Percentiles rank a stretch among this genome's conserved stretches.
These are phyloP conservation scores for Indicator indicator DNA, from an alignment of 2,113 vertebrate genomes.

Conservation along the genomic window DNA sequence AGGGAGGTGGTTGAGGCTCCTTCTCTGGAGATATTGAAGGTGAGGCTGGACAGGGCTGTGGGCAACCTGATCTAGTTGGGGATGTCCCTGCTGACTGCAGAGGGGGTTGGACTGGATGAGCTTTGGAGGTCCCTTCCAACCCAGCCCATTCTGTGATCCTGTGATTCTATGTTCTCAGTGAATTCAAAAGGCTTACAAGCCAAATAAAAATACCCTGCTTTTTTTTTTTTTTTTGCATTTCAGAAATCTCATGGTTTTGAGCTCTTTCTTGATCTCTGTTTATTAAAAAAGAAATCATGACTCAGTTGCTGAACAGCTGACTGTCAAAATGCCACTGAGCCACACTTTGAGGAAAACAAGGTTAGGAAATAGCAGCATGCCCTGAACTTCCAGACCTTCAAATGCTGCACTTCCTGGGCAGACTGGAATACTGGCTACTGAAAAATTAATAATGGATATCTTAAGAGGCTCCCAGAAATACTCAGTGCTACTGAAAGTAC, in stretches of 20 bases:
- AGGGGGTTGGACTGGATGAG: no score
- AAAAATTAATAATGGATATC: slow-evolving; percentile 32
- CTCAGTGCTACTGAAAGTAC: not conserved
- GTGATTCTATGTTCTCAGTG: not conserved
- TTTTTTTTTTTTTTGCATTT: not conserved
- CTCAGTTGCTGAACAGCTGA: not conserved
- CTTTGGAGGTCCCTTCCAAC: no score
- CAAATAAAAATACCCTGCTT: not conserved
- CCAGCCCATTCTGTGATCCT: no score
- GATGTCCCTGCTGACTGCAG: no score
- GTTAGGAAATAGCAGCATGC: not conserved
- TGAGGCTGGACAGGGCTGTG: no score
- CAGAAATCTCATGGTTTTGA: not conserved
- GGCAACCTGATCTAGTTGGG: no score
- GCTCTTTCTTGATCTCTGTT: not conserved
- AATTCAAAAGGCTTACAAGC: not conserved
- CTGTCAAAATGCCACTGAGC: not conserved
- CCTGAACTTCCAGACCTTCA: not conserved
- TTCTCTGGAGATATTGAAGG: no score
- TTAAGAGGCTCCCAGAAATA: slow-evolving; percentile 2
- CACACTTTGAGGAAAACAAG: not conserved
- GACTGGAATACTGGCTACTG: not conserved
- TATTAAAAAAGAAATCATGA: not conserved
- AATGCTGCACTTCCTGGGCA: not conserved
- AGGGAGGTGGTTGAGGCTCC: no score